Base-by-base conservation (phyloP, 2,113 vertebrate genomes). In the Nannobrachium achirus region DNA sequence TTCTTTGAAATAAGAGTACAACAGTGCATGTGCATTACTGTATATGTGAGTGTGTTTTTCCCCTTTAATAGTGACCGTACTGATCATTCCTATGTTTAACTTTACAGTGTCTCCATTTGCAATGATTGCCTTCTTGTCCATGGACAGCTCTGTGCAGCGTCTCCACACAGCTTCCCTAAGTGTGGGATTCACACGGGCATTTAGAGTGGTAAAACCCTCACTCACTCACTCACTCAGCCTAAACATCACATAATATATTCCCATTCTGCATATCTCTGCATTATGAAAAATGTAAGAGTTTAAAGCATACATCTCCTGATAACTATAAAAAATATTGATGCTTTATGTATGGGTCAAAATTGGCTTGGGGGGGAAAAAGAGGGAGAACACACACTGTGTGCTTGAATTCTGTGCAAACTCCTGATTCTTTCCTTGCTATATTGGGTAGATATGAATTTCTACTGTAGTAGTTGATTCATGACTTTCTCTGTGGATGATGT, bases 151-250 rank as follows among this genome's bases (percentile, higher is more conserved):
- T 0, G 90, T 99, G 59, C 90, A 94, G 67, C 84, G 81, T 45
- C 91, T 94, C 8, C 94, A 95, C 85, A 96, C 91, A 0, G 81
- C 91, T 55, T 94, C 95, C 70, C 90, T 97, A 81, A 94, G 93
- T 79, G 89, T 98, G 85, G 98, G 97, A 88, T 95, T 98, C 88
- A 95, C 95, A 40, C 92, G 97, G 91, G 96, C 96, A 65, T 99
- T 96, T 80, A 94, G 98, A 93, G 94, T 93, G 94, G 98, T 99
- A 84, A 3, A 63, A 7, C 58, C n/a, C 45, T 60, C 25, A 69
- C 16, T 78, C 42, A 57, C 8, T 38, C 4, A 49, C 18, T 14
- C 20, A 33, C 25, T 42, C 38, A 7, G 6, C 52, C 52, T 50
- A 1, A 20, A 11, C 11, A 1, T 56, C 11, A 69, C 9, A 45